Evolutionary conservation across 2,797 vertebrate species (phyloP).

Genomic region (Muraenolepis orangiensis): DNA sequence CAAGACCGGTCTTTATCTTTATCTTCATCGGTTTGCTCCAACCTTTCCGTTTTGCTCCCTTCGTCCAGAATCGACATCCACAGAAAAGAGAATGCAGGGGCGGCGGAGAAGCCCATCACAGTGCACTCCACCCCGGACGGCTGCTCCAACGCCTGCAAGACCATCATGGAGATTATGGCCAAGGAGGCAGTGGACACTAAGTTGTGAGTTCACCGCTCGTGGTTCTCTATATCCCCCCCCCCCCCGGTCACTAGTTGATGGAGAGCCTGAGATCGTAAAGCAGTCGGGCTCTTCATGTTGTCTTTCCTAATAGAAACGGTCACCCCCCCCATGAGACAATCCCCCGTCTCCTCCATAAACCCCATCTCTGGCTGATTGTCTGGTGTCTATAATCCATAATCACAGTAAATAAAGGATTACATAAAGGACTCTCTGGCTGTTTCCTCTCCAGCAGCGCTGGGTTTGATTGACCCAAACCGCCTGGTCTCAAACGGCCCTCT

Average conservation of each 20-base stretch:
- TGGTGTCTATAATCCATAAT: not conserved
- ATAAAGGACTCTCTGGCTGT: not conserved
- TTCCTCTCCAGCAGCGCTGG: not conserved
- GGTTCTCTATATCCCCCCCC: no score
- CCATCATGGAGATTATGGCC: conserved; percentile 99
- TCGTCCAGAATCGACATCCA: conserved; percentile 92
- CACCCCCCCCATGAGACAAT: not conserved
- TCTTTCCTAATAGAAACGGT: not conserved
- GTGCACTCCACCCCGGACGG: conserved; percentile 97
- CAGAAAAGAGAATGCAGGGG: conserved; percentile 96
- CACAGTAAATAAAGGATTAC: not conserved
- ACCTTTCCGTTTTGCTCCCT: not conserved
- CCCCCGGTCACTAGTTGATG: not conserved
- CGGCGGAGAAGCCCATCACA: conserved; percentile 97
- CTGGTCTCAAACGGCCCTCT: not conserved
- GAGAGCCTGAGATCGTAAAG: not conserved
- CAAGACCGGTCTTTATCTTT: no score
- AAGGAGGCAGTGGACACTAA: conserved; percentile 98
- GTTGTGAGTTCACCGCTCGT: conserved; percentile 83
- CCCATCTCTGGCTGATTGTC: not conserved
- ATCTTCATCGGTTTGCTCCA: no score
- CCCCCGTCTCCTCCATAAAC: not conserved
- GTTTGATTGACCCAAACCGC: not conserved
- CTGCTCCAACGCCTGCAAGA: conserved; percentile 90
- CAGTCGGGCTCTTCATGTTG: not conserved